Conservation (phyloP, 2,113 vertebrate species). For the Xiphias gladius region DNA sequence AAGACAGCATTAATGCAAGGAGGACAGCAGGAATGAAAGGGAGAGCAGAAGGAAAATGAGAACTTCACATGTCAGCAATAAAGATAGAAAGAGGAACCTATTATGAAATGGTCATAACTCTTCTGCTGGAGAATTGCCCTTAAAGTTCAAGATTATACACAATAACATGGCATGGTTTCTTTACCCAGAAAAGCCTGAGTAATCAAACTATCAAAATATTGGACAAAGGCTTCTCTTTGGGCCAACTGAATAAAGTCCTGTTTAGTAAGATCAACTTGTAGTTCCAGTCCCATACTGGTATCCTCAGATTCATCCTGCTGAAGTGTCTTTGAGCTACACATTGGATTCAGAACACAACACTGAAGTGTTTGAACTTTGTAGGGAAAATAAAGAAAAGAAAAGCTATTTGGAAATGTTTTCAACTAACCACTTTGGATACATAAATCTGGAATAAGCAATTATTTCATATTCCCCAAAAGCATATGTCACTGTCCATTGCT, state of each 20-base stretch:
- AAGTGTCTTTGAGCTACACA: slow-evolving; percentile 7
- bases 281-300: slow-evolving; percentile 7
- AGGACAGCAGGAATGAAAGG: slow-evolving; percentile 54
- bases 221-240: slow-evolving; percentile 37
- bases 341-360: slow-evolving; percentile 25
- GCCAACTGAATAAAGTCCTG: slow-evolving; percentile 14
- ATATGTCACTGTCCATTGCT: background rate
- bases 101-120: slow-evolving; percentile 38
- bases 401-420: background rate
- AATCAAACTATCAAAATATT: slow-evolving; percentile 43
- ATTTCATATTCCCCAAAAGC: slow-evolving; percentile 41
- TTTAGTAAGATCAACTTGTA: slow-evolving; percentile 4
- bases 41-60: slow-evolving; percentile 31
- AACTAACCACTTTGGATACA: slow-evolving; percentile 4
- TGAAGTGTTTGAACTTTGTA: slow-evolving; percentile 21
- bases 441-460: background rate
- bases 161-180: slow-evolving; percentile 41
- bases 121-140: slow-evolving; percentile 29
- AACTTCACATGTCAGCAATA: slow-evolving; percentile 33
- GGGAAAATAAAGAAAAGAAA: slow-evolving; percentile 8
- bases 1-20: slow-evolving; percentile 17
- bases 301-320: slow-evolving; percentile 28
- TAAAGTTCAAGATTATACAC: slow-evolving; percentile 34
- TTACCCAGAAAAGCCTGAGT: slow-evolving; percentile 28
- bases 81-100: slow-evolving; percentile 30